A percentile compares a stretch with the other conserved stretches of the same genome.
Conservation (phyloP, 2,113 vertebrate genomes). For the Elachura formosa region DNA sequence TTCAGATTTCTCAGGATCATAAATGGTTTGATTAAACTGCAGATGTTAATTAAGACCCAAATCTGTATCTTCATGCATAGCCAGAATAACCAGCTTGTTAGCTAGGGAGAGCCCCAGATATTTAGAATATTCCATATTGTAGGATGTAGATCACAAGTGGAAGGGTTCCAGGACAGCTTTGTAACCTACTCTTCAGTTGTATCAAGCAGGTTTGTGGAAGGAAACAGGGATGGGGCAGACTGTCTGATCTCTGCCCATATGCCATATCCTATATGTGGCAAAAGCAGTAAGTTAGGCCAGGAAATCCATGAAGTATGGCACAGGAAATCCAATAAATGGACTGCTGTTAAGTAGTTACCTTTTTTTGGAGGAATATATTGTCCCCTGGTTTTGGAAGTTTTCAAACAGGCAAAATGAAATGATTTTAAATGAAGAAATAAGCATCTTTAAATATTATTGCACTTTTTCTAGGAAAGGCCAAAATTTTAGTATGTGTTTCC, state of each 20-base stretch:
- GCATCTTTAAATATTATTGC: not conserved
- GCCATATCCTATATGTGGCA: not conserved
- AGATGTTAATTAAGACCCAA: conserved; percentile 64
- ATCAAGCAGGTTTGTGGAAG: conserved; percentile 16
- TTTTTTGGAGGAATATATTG: not conserved
- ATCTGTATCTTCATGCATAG: conserved; percentile 59
- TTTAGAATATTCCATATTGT: conserved; percentile 55
- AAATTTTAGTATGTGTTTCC: not conserved
- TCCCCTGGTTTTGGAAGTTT: not conserved
- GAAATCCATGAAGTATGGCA: too few species aligned
- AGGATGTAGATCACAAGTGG: conserved; percentile 51
- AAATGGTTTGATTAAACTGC: conserved; percentile 61
- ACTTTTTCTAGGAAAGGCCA: not conserved
- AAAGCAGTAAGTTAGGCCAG: not conserved
- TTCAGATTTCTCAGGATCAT: conserved; percentile 63
- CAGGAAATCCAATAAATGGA: not conserved
- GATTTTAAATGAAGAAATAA: not conserved
- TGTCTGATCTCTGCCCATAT: not conserved
- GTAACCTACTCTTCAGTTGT: conserved; percentile 4
- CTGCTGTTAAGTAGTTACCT: not conserved
- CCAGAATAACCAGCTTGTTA: conserved; percentile 63
- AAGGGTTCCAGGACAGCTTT: conserved; percentile 32
- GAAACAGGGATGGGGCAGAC: not conserved
- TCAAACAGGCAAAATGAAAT: not conserved
- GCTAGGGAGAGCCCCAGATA: conserved; percentile 48